Conservation (phyloP, 2,797 vertebrate species). For the Sebastes diploproa region DNA sequence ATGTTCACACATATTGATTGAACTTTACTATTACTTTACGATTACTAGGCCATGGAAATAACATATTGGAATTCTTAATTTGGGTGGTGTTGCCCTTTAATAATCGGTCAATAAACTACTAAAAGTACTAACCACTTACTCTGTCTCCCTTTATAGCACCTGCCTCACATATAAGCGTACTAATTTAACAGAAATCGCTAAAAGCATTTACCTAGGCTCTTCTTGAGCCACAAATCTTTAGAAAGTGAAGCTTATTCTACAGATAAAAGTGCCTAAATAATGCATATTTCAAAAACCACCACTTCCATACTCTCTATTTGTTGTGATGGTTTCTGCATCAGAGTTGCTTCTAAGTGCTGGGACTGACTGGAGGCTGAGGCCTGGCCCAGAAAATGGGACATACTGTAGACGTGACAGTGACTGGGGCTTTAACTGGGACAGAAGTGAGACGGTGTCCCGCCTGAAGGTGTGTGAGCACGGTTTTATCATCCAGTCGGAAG, state of each 20-base stretch:
- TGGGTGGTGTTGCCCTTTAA: too few relatives aligned
- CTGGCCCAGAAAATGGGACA: conserved; percentile 44
- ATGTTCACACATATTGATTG: too few relatives aligned
- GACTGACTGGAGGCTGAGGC: background rate
- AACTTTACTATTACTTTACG: too few relatives aligned
- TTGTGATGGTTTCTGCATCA: background rate
- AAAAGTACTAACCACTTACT: background rate
- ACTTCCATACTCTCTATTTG: background rate
- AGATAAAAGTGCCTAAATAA: background rate
- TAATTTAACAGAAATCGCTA: background rate
- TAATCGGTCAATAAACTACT: background rate
- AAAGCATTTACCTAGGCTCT: background rate
- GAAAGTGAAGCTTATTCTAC: background rate
- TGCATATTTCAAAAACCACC: background rate
- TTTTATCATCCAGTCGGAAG: conserved; percentile 24
- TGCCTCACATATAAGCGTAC: background rate
- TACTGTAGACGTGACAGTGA: conserved; percentile 2
- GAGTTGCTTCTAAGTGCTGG: background rate
- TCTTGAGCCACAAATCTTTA: background rate
- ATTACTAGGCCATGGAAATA: too few relatives aligned
- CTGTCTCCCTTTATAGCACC: background rate
- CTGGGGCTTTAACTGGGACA: conserved; percentile 57
- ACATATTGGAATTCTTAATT: too few relatives aligned
- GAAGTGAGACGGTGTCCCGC: conserved; percentile 44
- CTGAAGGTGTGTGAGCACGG: conserved; percentile 41